phyloP scores from a whole-genome alignment of 2,888 invertebrate genomes.

The Lepetodrilus schrolli region DNA sequence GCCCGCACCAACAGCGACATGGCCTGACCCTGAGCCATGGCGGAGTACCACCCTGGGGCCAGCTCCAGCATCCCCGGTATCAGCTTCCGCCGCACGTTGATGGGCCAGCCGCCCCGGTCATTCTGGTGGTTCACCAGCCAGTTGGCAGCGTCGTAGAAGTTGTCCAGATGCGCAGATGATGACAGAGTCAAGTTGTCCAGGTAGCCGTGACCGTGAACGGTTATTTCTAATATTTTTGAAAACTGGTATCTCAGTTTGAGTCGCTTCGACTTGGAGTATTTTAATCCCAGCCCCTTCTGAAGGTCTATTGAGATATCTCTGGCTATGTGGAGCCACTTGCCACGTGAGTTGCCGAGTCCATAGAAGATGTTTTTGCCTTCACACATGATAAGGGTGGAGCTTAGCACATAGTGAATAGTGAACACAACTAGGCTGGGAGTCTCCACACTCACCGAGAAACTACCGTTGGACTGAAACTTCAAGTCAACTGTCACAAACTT shows the following conservation, averaged over 20 bases:
- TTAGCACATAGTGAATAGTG: slow-evolving; percentile 88
- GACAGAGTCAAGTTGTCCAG: slow-evolving; percentile 71
- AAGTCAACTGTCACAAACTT: slow-evolving; percentile 82
- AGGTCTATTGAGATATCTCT: slow-evolving; percentile 92
- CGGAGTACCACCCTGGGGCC: slow-evolving; percentile 92
- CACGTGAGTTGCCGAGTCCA: slow-evolving; percentile 80
- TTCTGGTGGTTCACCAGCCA: slow-evolving; percentile 95
- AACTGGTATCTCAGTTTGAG: slow-evolving; percentile 51
- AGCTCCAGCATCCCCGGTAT: slow-evolving; percentile 76
- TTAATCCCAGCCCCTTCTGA: slow-evolving; percentile 84
- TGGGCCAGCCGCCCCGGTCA: slow-evolving; percentile 92
- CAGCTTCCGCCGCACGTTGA: slow-evolving; percentile 82
- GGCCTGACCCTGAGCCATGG: slow-evolving; percentile 97
- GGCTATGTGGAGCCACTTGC: slow-evolving; percentile 85
- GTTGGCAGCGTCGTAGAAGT: slow-evolving; percentile 92
- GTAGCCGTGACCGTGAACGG: slow-evolving; percentile 70
- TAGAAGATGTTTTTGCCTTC: slow-evolving; percentile 87
- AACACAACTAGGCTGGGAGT: slow-evolving; percentile 82
- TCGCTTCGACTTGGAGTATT: slow-evolving; percentile 55
- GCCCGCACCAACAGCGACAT: slow-evolving; percentile 95
- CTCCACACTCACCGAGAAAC: slow-evolving; percentile 86
- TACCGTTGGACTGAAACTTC: slow-evolving; percentile 85
- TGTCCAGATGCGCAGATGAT: slow-evolving; percentile 89
- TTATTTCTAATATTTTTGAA: slow-evolving; percentile 58
- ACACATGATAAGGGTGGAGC: slow-evolving; percentile 83